A percentile compares a stretch with the other conserved stretches of the same genome.
Evolutionary conservation across 2,797 vertebrate species (phyloP).

Genomic region (Avahi laniger): DNA sequence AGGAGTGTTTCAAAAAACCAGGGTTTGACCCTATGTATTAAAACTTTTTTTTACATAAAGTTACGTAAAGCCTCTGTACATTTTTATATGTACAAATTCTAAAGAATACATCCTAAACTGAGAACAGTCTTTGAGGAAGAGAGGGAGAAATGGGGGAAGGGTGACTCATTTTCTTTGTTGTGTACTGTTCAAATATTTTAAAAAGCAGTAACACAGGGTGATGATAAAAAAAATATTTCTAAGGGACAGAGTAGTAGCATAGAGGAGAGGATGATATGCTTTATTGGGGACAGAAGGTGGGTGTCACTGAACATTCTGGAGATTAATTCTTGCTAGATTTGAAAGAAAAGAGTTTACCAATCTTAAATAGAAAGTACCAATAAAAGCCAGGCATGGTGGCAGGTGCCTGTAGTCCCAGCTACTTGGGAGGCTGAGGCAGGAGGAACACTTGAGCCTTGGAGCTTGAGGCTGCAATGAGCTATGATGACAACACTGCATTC

Average conservation of each 20-base stretch:
- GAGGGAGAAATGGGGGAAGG: background rate
- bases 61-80: background rate
- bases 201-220: background rate
- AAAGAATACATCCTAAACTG: background rate
- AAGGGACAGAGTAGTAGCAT: background rate
- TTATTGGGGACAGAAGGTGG: background rate
- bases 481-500: background rate
- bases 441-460: background rate
- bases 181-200: background rate
- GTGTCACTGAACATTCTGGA: background rate
- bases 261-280: background rate
- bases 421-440: background rate
- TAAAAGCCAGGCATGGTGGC: background rate
- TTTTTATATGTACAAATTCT: background rate
- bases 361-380: background rate
- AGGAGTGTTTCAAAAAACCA: background rate
- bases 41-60: background rate
- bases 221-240: background rate
- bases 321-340: background rate
- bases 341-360: background rate
- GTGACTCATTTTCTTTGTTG: background rate
- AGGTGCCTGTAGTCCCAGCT: background rate
- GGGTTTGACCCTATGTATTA: no score
- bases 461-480: background rate
- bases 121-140: background rate